Conservation (phyloP, 2,797 vertebrate species). For the Anguilla marmorata region DNA sequence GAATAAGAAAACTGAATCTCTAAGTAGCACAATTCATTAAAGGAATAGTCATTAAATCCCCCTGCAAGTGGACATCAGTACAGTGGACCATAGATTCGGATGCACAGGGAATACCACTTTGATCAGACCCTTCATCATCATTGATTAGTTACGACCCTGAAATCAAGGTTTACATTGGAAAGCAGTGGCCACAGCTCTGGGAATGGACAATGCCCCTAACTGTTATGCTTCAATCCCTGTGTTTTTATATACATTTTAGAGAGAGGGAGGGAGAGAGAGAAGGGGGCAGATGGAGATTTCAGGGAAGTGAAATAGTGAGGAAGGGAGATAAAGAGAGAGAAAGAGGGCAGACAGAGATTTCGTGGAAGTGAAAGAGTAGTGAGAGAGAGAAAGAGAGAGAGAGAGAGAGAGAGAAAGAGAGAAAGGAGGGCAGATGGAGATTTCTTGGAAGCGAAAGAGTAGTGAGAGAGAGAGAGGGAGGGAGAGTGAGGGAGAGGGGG, state of each 20-base stretch:
- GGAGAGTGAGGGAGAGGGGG: background rate
- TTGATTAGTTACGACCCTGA: background rate
- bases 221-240: background rate
- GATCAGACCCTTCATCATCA: background rate
- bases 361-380: too few species aligned
- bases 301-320: too few species aligned
- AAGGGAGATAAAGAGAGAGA: background rate
- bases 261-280: background rate
- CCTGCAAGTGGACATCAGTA: background rate
- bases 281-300: too few species aligned
- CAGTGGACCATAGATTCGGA: background rate
- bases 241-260: background rate
- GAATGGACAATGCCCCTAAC: background rate
- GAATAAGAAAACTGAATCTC: background rate
- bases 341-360: too few species aligned
- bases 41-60: background rate
- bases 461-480: background rate
- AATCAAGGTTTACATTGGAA: constrained; percentile 1
- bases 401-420: background rate
- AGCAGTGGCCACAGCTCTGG: background rate
- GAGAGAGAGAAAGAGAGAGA: background rate
- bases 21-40: background rate
- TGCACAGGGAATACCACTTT: background rate
- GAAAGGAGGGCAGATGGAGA: background rate
- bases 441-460: background rate